Conservation (phyloP, 2,113 vertebrate genomes). For the Pangasianodon gigas region DNA sequence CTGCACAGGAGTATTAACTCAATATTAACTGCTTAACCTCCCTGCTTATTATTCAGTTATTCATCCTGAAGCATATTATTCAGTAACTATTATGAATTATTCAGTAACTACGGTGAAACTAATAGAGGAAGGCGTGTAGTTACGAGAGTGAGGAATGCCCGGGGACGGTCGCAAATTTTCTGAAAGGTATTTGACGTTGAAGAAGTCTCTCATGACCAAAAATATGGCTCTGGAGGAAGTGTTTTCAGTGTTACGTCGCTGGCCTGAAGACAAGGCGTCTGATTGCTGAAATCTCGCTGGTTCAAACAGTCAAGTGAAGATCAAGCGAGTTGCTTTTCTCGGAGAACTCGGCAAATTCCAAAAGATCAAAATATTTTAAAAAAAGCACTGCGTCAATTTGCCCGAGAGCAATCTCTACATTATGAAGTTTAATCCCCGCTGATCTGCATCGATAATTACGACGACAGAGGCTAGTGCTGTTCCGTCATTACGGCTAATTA, state of each 20-base stretch:
- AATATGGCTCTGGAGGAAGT: constrained; percentile 28
- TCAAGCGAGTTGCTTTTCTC: constrained; percentile 42
- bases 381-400: constrained; percentile 59
- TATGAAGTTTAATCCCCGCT: constrained; percentile 70
- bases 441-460: constrained; percentile 74
- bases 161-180: constrained; percentile 27
- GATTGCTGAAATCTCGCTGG: constrained; percentile 42
- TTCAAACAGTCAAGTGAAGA: constrained; percentile 51
- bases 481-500: constrained; percentile 71
- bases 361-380: constrained; percentile 50
- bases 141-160: background rate
- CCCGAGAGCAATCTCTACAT: constrained; percentile 60
- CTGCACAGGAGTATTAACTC: constrained; percentile 22
- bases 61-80: constrained; percentile 1
- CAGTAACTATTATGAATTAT: constrained; percentile 20
- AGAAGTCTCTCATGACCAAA: constrained; percentile 42
- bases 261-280: constrained; percentile 43
- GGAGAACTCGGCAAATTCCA: constrained; percentile 59
- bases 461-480: constrained; percentile 37
- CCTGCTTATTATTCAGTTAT: constrained; percentile 30
- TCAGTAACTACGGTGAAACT: constrained; percentile 14
- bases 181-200: constrained; percentile 48
- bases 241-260: constrained; percentile 33
- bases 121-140: background rate
- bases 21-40: constrained; percentile 26